Conservation (phyloP, 2,113 vertebrate species). For the Chlorocebus sabaeus region DNA sequence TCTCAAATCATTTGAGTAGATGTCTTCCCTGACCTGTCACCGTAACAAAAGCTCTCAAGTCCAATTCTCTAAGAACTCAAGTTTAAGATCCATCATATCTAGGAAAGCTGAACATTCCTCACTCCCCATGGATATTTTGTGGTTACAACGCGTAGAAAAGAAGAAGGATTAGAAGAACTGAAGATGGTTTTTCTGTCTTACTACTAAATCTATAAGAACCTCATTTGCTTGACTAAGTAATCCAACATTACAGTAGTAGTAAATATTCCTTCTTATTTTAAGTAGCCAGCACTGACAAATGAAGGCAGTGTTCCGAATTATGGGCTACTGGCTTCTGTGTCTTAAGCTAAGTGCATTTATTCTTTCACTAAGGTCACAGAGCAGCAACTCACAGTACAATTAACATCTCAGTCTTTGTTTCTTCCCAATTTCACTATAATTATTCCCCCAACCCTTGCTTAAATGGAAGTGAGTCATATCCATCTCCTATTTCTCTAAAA, state of each 20-base stretch:
- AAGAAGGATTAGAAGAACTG: background rate
- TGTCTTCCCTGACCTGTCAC: background rate
- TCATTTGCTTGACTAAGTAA: background rate
- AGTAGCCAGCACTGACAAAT: background rate
- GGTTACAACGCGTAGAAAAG: background rate
- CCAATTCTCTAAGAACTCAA: background rate
- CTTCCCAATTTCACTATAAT: background rate
- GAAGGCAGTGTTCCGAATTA: background rate
- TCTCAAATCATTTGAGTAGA: background rate
- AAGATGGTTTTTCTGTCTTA: background rate
- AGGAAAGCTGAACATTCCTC: background rate
- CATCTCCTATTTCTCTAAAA: background rate
- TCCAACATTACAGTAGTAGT: background rate
- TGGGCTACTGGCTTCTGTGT: background rate
- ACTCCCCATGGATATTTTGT: background rate
- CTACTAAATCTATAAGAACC: background rate
- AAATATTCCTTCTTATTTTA: background rate
- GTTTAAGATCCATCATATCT: background rate
- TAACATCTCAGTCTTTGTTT: background rate
- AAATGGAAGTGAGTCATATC: constrained; percentile 5
- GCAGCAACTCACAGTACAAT: background rate
- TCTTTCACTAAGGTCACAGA: background rate
- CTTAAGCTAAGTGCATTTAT: background rate
- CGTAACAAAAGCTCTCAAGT: background rate
- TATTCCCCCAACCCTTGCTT: background rate